Evolutionary conservation across 2,113 vertebrate genomes (phyloP).

Genomic region (Daphoenositta chrysoptera): DNA sequence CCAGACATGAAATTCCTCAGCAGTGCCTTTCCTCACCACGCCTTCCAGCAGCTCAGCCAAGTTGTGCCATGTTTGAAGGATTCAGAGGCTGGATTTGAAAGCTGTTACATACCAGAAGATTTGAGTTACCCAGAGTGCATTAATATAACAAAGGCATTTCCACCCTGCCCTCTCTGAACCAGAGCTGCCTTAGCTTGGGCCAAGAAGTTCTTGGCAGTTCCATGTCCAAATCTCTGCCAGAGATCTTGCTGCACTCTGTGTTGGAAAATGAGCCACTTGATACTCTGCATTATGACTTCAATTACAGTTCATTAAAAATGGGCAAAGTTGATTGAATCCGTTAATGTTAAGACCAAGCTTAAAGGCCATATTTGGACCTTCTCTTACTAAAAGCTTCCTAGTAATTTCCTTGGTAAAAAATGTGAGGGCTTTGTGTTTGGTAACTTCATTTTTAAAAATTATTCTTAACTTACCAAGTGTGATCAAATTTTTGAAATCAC

Average conservation of each 20-base stretch:
- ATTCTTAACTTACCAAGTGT: not conserved
- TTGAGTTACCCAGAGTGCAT: not conserved
- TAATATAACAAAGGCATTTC: constrained; percentile 24
- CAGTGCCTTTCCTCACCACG: not conserved
- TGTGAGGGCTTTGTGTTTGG: not conserved
- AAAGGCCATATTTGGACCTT: not conserved
- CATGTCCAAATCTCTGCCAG: not conserved
- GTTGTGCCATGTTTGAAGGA: not conserved
- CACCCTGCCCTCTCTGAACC: not conserved
- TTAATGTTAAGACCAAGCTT: not conserved
- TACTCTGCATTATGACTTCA: not conserved
- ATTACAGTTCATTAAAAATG: constrained; percentile 3
- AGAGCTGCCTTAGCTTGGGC: not conserved
- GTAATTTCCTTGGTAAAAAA: not conserved
- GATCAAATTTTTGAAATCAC: not conserved
- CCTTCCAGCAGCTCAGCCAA: not conserved
- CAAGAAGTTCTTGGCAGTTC: constrained; percentile 18
- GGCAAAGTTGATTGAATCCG: not conserved
- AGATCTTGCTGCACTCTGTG: not conserved
- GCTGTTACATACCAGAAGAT: not conserved
- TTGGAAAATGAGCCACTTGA: not conserved
- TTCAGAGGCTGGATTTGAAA: not conserved
- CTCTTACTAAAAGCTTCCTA: not conserved
- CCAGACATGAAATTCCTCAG: not conserved
- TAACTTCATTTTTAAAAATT: not conserved